A percentile compares a stretch with the other conserved stretches of the same genome.
phyloP scores from a whole-genome alignment of 2,888 invertebrate genomes.

The Nemotelus pantherinus region DNA sequence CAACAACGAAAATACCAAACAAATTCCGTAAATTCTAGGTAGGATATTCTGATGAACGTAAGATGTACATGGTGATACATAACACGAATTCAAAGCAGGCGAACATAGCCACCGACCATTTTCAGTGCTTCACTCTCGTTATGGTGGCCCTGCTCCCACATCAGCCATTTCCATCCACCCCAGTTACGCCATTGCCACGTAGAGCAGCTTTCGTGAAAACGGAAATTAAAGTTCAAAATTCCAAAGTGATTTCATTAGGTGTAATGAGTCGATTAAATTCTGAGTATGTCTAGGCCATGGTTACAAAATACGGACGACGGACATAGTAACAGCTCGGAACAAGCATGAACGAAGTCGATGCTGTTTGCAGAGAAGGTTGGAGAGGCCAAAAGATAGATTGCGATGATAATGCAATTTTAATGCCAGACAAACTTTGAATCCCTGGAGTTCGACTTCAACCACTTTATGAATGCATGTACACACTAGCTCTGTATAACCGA shows the following conservation, averaged over 20 bases:
- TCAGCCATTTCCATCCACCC: neutral
- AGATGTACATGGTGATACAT: too few relatives aligned
- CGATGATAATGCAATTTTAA: slow-evolving; percentile 38
- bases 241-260: slow-evolving; percentile 30
- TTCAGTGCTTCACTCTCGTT: too few relatives aligned
- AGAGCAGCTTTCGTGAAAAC: slow-evolving; percentile 11
- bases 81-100: too few relatives aligned
- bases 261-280: slow-evolving; percentile 35
- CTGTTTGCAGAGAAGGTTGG: too few relatives aligned
- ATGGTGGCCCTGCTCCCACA: too few relatives aligned
- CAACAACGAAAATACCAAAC: too few relatives aligned
- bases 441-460: slow-evolving; percentile 2
- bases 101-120: too few relatives aligned
- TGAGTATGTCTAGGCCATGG: slow-evolving; percentile 10
- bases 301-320: neutral
- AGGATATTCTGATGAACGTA: too few relatives aligned
- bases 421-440: slow-evolving; percentile 35
- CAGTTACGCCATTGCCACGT: neutral
- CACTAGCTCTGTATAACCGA: neutral
- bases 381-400: slow-evolving; percentile 12
- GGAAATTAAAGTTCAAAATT: slow-evolving; percentile 41
- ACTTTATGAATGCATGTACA: neutral
- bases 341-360: too few relatives aligned
- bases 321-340: too few relatives aligned
- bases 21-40: too few relatives aligned